Evolutionary conservation across 1,140 invertebrate genomes (phyloP), one percentile per base, ranked within the genome.

Genomic region (Anoplolepis gracilipes): DNA sequence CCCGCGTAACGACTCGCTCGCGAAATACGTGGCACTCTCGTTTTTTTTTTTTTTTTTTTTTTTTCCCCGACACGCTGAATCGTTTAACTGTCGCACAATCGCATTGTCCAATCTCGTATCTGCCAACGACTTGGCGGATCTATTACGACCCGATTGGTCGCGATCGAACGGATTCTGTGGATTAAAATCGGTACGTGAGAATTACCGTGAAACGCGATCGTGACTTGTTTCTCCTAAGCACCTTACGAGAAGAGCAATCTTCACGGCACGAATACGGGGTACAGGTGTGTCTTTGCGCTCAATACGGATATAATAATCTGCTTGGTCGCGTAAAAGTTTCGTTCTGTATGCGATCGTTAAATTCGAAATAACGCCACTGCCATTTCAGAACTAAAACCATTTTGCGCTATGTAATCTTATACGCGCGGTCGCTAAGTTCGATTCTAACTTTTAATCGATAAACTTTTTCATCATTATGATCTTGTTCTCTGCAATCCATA

Each of bases 51-150:
- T 5, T 46, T n/a, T n/a, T n/a, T n/a, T n/a, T n/a, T 81, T 70
- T 81, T 42, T 5, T 46, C 46, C 6, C 46, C 67, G 42, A 16
- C 25, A 19, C 65, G 49, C 19, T 36, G 53, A 82, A 82, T 82
- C 65, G 78, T 59, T 82, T 79, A 79, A 79, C 77, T 55, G 42
- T 70, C 65, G 78, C 36, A 16, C 46, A 72, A 82, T 82, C 53
- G 33, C 25, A 10, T 39, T 28, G 53, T 19, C 33, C 53, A 72
- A 82, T 82, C 78, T 72, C 65, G 46, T 69, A 69, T 57, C 46
- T 46, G 16, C 36, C 36, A n/a, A 79, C 42, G 61, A 53, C 22
- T 53, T n/a, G 53, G 65, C 46, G 46, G 78, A 82, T 72, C 78
- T 82, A 33, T 82, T 59, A 82, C 67, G 67, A 30, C 4, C n/a